Percentiles rank a stretch among this genome's conserved stretches.
phyloP scores from a whole-genome alignment of 2,888 invertebrate species.

The Chrysina gloriosa region DNA sequence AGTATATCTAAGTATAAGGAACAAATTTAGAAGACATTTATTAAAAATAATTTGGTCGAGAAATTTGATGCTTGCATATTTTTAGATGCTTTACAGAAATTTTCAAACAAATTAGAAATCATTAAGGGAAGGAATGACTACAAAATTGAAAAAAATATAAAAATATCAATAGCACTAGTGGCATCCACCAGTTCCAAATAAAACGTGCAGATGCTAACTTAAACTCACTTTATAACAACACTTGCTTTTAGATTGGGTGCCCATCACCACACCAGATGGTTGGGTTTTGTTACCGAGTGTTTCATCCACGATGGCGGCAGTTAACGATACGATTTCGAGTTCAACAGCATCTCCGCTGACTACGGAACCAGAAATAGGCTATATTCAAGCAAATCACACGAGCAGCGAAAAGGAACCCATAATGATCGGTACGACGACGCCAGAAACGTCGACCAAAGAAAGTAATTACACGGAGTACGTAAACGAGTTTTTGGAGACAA shows the following conservation, averaged over 20 bases:
- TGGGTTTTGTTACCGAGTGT: conserved; percentile 72
- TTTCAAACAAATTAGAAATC: no score
- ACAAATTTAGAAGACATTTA: no score
- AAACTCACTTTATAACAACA: no score
- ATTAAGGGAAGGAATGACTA: no score
- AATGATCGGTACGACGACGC: conserved; percentile 33
- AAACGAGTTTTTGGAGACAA: conserved; percentile 19
- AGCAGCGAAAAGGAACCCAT: conserved; percentile 17
- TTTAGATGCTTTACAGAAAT: no score
- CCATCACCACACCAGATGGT: conserved; percentile 74
- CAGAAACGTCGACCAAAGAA: conserved; percentile 52
- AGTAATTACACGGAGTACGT: conserved; percentile 6
- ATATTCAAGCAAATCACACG: conserved; percentile 42
- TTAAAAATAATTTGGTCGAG: no score
- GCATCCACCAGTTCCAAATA: background rate
- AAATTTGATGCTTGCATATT: no score
- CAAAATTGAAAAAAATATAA: no score
- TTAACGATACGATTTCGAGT: conserved; percentile 50
- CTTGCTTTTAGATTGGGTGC: conserved; percentile 70
- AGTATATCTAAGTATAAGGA: no score
- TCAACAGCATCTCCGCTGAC: conserved; percentile 53
- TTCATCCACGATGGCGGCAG: conserved; percentile 50
- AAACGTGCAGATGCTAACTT: no score
- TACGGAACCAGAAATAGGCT: conserved; percentile 46
- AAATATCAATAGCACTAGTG: background rate